A percentile compares a stretch with the other conserved stretches of the same genome.
These are phyloP conservation scores for Chloroclysta siterata DNA, from an alignment of 2,888 invertebrate genomes.

Conservation along the genomic window DNA sequence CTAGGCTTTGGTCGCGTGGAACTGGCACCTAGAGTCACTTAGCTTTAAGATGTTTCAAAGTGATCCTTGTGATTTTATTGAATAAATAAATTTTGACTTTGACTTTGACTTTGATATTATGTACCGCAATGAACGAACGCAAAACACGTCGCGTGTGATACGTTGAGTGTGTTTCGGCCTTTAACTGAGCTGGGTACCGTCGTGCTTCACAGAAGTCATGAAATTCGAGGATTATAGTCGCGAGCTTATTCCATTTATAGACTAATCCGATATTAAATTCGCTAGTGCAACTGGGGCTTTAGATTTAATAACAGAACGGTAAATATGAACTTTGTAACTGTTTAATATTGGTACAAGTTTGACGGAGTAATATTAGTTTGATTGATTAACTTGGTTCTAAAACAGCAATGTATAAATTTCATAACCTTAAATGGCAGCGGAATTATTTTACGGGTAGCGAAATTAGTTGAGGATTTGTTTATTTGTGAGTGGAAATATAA, in stretches of 20 bases:
- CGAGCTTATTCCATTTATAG: neutral
- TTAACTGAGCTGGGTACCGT: no score
- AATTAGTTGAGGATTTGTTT: no score
- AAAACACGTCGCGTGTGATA: neutral
- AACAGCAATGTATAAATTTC: constrained; percentile 13
- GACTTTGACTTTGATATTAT: no score
- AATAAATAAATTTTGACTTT: no score
- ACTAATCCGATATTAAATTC: constrained; percentile 4
- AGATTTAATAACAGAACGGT: constrained; percentile 25
- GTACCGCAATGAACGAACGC: no score
- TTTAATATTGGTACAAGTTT: constrained; percentile 24
- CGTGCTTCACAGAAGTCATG: neutral
- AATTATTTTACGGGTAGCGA: constrained; percentile 5
- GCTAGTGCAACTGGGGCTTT: constrained; percentile 10
- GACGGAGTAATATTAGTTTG: constrained; percentile 21
- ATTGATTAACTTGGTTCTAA: constrained; percentile 24
- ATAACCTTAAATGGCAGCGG: constrained; percentile 11
- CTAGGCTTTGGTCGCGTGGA: no score
- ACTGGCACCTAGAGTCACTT: no score
- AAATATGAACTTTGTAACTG: constrained; percentile 26
- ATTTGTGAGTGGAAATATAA: no score
- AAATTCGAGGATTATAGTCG: neutral
- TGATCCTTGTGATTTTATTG: no score
- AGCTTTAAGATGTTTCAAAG: no score
- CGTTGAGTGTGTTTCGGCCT: neutral